These are phyloP conservation scores for Bothrops jararaca DNA, from an alignment of 2,113 vertebrate genomes.

Conservation along the genomic window DNA sequence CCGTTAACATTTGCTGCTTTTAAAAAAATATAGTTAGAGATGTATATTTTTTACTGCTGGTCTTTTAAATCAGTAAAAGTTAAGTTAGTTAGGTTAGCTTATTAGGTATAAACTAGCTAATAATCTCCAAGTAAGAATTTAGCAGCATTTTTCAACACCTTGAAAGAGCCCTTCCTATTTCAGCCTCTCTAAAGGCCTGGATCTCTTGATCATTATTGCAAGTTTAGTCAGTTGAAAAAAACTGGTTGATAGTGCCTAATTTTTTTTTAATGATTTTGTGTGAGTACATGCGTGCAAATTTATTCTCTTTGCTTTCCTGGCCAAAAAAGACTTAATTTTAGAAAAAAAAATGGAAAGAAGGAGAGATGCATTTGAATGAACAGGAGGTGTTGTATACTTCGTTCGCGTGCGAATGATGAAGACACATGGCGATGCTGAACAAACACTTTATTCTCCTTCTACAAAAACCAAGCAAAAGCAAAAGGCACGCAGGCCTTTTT, in stretches of 20 bases:
- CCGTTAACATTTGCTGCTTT: no score
- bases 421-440: no score
- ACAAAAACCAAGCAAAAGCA: no score
- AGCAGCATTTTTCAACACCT: not conserved
- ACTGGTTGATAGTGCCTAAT: not conserved
- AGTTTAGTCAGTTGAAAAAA: not conserved
- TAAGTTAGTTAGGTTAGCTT: no score
- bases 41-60: no score
- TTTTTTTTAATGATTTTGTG: not conserved
- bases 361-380: constrained; percentile 19
- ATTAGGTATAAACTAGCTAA: not conserved
- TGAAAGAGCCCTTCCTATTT: constrained; percentile 17
- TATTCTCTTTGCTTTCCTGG: constrained; percentile 32
- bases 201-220: not conserved
- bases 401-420: no score
- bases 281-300: not conserved
- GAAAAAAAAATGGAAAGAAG: constrained; percentile 21
- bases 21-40: no score
- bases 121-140: not conserved
- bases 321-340: constrained; percentile 48
- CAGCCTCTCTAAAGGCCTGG: not conserved
- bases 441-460: no score
- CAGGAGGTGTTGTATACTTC: constrained; percentile 36
- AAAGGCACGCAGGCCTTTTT: no score
- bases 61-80: no score